phyloP scores from a whole-genome alignment of 92 coral and sea anemone genomes.

The Phymanthus crucifer region DNA sequence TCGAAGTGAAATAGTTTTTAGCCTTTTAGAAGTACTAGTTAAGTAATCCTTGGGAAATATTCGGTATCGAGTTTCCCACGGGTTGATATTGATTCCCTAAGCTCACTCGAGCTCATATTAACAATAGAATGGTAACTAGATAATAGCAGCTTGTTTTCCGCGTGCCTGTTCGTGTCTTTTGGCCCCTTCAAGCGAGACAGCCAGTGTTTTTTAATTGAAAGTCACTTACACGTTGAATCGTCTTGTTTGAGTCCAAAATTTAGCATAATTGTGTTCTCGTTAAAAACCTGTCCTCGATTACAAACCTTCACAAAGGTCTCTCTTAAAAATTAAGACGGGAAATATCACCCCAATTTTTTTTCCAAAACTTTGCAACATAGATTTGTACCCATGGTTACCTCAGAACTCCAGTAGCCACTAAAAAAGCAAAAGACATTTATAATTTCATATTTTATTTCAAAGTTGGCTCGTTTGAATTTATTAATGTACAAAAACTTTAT shows the following conservation, averaged over 20 bases:
- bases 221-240: too few relatives aligned
- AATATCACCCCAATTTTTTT: not conserved
- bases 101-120: not conserved
- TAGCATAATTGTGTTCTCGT: too few relatives aligned
- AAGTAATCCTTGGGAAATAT: not conserved
- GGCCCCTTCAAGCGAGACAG: not conserved
- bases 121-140: not conserved
- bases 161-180: not conserved
- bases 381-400: not conserved
- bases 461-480: constrained; percentile 37
- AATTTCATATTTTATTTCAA: constrained; percentile 42
- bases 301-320: too few relatives aligned
- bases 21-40: not conserved
- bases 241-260: too few relatives aligned
- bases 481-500: constrained; percentile 37
- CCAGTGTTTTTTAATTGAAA: not conserved
- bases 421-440: not conserved
- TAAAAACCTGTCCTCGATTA: too few relatives aligned
- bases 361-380: not conserved
- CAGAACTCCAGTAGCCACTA: not conserved
- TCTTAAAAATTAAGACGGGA: not conserved
- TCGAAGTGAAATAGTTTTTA: not conserved
- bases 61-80: not conserved
- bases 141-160: not conserved
- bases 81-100: not conserved